These are phyloP conservation scores for Actenoides lindsayi DNA, from an alignment of 2,113 vertebrate species.

Conservation along the genomic window DNA sequence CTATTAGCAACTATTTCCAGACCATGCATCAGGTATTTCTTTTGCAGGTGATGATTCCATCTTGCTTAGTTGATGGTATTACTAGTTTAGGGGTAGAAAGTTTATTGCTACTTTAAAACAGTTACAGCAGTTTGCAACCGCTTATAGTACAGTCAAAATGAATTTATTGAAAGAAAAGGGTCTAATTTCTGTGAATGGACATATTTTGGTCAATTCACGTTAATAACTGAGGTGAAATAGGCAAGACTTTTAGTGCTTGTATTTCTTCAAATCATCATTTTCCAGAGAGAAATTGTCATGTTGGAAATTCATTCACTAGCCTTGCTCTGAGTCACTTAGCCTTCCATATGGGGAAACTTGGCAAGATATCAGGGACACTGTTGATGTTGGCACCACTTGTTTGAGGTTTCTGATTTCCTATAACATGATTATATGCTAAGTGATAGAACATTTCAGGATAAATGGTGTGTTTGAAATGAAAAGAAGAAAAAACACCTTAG, in stretches of 20 bases:
- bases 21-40: background rate
- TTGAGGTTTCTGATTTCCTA: background rate
- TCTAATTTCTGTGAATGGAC: background rate
- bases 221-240: background rate
- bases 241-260: background rate
- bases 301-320: background rate
- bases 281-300: background rate
- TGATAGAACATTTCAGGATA: background rate
- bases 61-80: background rate
- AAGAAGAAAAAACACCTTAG: background rate
- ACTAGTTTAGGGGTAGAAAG: background rate
- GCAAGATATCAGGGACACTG: background rate
- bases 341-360: background rate
- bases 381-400: background rate
- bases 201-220: background rate
- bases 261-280: background rate
- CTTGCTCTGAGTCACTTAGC: background rate
- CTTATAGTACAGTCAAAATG: background rate
- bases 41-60: background rate
- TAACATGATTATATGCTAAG: background rate
- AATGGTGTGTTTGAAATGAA: background rate
- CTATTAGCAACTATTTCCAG: background rate
- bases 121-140: background rate
- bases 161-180: background rate
- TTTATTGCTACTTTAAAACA: background rate